Percentiles rank a stretch among this genome's conserved stretches.
Conservation (phyloP, 2,797 vertebrate genomes). For the Eulemur albifrons region DNA sequence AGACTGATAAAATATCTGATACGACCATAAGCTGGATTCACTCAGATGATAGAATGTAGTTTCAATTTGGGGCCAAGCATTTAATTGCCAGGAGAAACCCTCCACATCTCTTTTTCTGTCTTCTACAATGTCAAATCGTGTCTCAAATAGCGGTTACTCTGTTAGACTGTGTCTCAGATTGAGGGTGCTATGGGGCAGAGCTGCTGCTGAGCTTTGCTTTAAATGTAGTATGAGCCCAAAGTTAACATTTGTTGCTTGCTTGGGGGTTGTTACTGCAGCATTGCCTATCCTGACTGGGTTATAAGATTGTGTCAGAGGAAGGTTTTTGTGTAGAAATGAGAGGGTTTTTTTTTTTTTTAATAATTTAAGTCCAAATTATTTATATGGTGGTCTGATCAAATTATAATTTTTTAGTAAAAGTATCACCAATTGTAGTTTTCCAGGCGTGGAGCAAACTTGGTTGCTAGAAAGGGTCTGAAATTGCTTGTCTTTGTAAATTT, state of each 20-base stretch:
- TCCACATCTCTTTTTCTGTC: neutral
- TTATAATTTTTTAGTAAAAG: neutral
- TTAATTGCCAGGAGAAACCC: neutral
- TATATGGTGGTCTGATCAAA: neutral
- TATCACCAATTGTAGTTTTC: neutral
- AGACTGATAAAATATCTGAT: neutral
- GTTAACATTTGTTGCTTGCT: neutral
- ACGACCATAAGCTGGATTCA: neutral
- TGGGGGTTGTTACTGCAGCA: neutral
- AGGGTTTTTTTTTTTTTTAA: neutral
- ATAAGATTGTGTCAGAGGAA: neutral
- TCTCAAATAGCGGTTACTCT: neutral
- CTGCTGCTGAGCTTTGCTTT: neutral
- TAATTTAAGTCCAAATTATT: neutral
- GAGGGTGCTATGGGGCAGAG: neutral
- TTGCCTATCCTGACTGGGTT: neutral
- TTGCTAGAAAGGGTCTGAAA: neutral
- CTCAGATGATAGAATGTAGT: neutral
- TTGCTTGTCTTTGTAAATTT: neutral
- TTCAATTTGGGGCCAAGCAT: neutral
- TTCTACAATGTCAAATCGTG: neutral
- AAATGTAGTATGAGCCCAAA: rapidly evolving
- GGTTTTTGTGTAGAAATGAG: neutral
- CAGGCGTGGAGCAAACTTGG: neutral
- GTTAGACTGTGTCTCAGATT: neutral